Evolutionary conservation across 2,113 vertebrate species (phyloP).

Genomic region (Spea bombifrons): DNA sequence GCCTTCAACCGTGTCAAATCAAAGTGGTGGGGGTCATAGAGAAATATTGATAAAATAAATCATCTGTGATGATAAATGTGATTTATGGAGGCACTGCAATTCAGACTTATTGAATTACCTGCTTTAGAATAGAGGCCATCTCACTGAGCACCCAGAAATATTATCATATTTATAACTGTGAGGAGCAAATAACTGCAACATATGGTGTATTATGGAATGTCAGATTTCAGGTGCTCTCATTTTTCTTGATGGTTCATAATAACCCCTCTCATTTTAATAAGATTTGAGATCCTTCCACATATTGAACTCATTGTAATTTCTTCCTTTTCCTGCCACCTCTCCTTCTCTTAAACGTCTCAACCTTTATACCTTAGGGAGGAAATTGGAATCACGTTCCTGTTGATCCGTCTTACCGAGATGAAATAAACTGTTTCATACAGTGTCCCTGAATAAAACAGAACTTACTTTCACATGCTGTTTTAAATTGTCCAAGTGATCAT

Average conservation of each 20-base stretch:
- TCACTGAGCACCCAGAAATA: conserved; percentile 20
- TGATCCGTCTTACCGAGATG: conserved; percentile 35
- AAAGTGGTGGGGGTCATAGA: conserved; percentile 9
- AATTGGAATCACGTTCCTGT: conserved; percentile 38
- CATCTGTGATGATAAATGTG: conserved; percentile 32
- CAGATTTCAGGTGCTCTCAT: conserved; percentile 42
- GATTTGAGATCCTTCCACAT: conserved; percentile 28
- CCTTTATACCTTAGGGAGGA: conserved; percentile 38
- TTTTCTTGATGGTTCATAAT: conserved; percentile 44
- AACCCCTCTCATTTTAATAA: conserved; percentile 37
- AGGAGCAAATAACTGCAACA: conserved; percentile 26
- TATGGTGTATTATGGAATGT: conserved; percentile 42
- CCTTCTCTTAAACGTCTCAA: conserved; percentile 31
- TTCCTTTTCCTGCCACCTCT: conserved; percentile 19
- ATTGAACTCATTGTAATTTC: conserved; percentile 31
- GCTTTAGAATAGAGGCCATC: conserved; percentile 17
- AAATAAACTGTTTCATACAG: conserved; percentile 38
- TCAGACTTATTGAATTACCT: conserved; percentile 44
- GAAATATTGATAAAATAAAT: conserved; percentile 42
- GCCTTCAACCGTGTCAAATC: neutral
- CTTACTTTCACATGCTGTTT: conserved; percentile 36
- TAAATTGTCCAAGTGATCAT: conserved; percentile 17
- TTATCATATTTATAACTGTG: conserved; percentile 46
- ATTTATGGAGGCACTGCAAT: conserved; percentile 22
- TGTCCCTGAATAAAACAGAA: conserved; percentile 22